Percentiles rank a stretch among this genome's conserved stretches.
Evolutionary conservation across 2,113 vertebrate genomes (phyloP).

Genomic region (Phoenicopterus ruber): DNA sequence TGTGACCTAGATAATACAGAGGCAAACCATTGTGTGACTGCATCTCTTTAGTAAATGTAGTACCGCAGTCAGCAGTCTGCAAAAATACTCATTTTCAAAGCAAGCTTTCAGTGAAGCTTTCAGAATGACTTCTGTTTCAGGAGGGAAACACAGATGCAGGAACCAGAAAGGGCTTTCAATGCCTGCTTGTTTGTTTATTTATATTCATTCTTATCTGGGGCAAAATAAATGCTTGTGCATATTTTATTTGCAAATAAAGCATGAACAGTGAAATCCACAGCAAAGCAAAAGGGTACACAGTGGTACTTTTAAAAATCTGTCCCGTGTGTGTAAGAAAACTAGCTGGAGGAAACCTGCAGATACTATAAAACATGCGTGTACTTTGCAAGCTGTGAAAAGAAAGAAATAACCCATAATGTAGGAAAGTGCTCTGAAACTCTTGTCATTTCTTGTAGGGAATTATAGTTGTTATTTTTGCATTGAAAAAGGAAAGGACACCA

Average conservation of each 20-base stretch:
- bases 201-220: neutral
- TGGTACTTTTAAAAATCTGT: neutral
- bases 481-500: neutral
- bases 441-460: neutral
- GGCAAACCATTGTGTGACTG: neutral
- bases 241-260: neutral
- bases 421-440: neutral
- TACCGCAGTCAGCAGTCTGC: conserved; percentile 1
- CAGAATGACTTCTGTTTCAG: conserved; percentile 26
- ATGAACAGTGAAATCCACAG: neutral
- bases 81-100: conserved; percentile 55
- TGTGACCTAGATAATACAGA: conserved; percentile 21
- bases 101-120: conserved; percentile 37
- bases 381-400: neutral
- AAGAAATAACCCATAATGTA: neutral
- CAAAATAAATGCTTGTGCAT: neutral
- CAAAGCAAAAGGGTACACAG: neutral
- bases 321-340: neutral
- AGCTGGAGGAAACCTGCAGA: neutral
- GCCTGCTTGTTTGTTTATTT: neutral
- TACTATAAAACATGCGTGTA: neutral
- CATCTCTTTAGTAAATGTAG: conserved; percentile 5
- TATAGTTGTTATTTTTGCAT: neutral
- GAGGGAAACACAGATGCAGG: neutral
- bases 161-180: conserved; percentile 3